Evolutionary conservation across 2,888 invertebrate genomes (phyloP), one percentile per base, ranked within the genome.

Genomic region (Griposia aprilina): DNA sequence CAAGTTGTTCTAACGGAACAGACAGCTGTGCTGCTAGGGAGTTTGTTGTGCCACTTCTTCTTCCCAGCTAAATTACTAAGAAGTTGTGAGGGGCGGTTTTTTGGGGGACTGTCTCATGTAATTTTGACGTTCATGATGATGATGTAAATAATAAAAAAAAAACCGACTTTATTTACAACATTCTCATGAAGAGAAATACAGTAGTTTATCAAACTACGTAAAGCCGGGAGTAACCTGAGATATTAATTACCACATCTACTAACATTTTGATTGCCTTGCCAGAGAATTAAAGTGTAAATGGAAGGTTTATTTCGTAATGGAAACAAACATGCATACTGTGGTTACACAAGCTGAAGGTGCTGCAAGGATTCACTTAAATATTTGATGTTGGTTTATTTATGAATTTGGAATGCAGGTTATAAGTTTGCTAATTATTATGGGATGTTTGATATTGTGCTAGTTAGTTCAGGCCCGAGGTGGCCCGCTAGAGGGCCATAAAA

Each of bases 331-430:
- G 52, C 67, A 74, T 66, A 55, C 50, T 78, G 83, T 23, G 79
- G 85, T 86, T 85, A 81, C 76, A 83, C 81, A 82, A 78, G 84
- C 80, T 73, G 78, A 80, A 86, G 84, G 86, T 85, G 81, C 68
- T 70, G 74, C 73, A 55, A 65, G 65, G 69, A 71, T 70, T 62
- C 52, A 30, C 78, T 66, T 76, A 50, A 74, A 80, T 80, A 81
- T 73, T 83, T 75, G 48, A 81, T 80, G 79, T 79, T 78, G 63
- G 75, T 83, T 86, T 81, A 87, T 76, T 76, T 80, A 55, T 70
- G 48, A 69, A 69, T 63, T 74, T 41, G 26, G 15, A 78, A 30
- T 74, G 71, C 30, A 71, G 23, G n/a, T 60, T 81, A 59, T 63
- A 67, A 71, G 62, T 74, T 23, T 17, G 63, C 17, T 74, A 50